Conservation (phyloP, 2,113 vertebrate species). For the Pseudorasbora parva region DNA sequence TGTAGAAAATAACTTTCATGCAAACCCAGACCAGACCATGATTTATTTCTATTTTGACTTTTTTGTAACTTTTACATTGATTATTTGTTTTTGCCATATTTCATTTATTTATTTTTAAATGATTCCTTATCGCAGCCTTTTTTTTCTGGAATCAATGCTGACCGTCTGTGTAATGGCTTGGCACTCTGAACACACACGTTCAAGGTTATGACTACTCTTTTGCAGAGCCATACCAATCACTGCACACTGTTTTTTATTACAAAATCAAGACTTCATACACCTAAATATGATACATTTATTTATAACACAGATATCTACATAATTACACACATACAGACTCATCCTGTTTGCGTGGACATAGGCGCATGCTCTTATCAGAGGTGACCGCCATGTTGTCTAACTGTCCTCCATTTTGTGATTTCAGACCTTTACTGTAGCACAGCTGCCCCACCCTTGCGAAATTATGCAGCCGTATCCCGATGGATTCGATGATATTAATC, state of each 20-base stretch:
- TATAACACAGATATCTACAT: background rate
- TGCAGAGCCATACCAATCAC: background rate
- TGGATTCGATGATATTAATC: conserved; percentile 40
- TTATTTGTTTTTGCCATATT: background rate
- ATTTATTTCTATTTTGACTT: background rate
- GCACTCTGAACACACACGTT: conserved; percentile 33
- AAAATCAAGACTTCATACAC: background rate
- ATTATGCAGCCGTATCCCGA: conserved; percentile 45
- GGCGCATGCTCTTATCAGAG: conserved; percentile 44
- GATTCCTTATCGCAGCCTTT: background rate
- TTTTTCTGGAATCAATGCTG: conserved; percentile 6
- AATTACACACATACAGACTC: background rate
- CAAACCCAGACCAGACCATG: background rate
- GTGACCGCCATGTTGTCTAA: conserved; percentile 76
- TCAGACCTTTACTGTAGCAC: conserved; percentile 48
- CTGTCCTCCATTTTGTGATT: conserved; percentile 81
- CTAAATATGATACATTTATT: background rate
- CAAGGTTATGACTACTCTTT: conserved; percentile 18
- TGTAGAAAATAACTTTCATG: background rate
- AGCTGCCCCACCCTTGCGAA: conserved; percentile 54
- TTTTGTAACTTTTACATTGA: background rate
- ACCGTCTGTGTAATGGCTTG: conserved; percentile 14
- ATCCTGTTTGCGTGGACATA: conserved; percentile 1
- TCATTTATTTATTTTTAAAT: background rate
- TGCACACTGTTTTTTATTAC: background rate